phyloP scores from a whole-genome alignment of 1,140 invertebrate species.

The Chionoecetes opilio region DNA sequence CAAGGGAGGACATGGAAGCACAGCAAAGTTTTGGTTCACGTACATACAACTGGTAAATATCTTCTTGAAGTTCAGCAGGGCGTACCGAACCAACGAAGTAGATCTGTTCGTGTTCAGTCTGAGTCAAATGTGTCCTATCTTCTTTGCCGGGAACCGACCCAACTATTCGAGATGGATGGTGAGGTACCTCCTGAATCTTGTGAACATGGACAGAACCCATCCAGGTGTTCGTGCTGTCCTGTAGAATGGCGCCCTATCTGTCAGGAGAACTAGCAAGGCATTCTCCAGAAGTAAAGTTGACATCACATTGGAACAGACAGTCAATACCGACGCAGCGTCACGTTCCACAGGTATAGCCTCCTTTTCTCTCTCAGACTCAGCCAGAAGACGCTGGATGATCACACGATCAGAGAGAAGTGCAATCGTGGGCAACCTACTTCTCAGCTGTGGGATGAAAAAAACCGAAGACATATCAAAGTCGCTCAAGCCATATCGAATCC shows the following conservation, averaged over 20 bases:
- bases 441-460: background rate
- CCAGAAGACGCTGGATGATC: no score
- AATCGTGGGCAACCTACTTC: background rate
- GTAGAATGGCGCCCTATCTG: background rate
- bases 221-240: background rate
- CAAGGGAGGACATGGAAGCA: background rate
- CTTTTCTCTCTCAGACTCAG: background rate
- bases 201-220: conserved; percentile 30
- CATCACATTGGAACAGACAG: conserved; percentile 4
- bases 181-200: background rate
- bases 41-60: background rate
- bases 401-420: background rate
- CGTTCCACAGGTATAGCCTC: background rate
- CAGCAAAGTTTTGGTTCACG: conserved; percentile 36
- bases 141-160: background rate
- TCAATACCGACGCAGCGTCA: conserved; percentile 39
- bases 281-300: background rate
- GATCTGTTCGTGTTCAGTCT: background rate
- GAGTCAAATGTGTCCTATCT: background rate
- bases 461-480: background rate
- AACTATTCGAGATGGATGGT: background rate
- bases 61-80: background rate
- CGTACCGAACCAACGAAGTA: background rate
- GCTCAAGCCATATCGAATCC: background rate
- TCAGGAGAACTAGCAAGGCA: background rate